Percentiles rank a stretch among this genome's conserved stretches.
phyloP scores from a whole-genome alignment of 2,888 invertebrate species.

The Argyresthia albistria region DNA sequence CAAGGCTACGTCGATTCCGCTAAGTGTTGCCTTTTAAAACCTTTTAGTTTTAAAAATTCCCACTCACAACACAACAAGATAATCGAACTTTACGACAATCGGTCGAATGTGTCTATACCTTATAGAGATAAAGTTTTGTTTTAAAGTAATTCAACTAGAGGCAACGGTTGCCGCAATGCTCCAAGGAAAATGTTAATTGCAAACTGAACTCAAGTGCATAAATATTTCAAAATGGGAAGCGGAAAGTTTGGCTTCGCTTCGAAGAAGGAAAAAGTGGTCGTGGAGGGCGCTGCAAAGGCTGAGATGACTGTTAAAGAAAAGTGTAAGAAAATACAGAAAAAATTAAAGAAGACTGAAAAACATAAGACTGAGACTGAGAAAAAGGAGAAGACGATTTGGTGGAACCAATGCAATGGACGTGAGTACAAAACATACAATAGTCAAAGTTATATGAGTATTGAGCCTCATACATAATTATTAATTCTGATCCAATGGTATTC shows the following conservation, averaged over 20 bases:
- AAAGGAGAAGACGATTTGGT: conserved; percentile 64
- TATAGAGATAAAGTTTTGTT: conserved; percentile 27
- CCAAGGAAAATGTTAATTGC: conserved; percentile 27
- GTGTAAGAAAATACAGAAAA: conserved; percentile 59
- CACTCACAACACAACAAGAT: conserved; percentile 55
- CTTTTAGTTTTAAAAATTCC: conserved; percentile 61
- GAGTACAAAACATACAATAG: conserved; percentile 24
- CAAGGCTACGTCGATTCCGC: conserved; percentile 54
- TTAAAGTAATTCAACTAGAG: conserved; percentile 25
- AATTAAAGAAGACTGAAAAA: conserved; percentile 64
- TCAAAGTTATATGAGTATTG: too few relatives aligned
- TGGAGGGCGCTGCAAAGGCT: conserved; percentile 41
- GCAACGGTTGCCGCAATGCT: conserved; percentile 25
- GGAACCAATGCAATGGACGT: conserved; percentile 65
- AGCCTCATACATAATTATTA: too few relatives aligned
- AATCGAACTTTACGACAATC: conserved; percentile 56
- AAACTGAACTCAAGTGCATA: conserved; percentile 8
- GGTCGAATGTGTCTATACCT: conserved; percentile 33
- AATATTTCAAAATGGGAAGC: conserved; percentile 51
- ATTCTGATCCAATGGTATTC: too few relatives aligned
- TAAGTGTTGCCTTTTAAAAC: conserved; percentile 60
- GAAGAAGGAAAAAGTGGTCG: conserved; percentile 57
- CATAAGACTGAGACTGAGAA: conserved; percentile 53
- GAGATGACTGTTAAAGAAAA: conserved; percentile 66
- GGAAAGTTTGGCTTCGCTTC: conserved; percentile 54